Percentiles rank a stretch among this genome's conserved stretches.
Conservation (phyloP, 2,797 vertebrate species). For the Rhincodon typus region DNA sequence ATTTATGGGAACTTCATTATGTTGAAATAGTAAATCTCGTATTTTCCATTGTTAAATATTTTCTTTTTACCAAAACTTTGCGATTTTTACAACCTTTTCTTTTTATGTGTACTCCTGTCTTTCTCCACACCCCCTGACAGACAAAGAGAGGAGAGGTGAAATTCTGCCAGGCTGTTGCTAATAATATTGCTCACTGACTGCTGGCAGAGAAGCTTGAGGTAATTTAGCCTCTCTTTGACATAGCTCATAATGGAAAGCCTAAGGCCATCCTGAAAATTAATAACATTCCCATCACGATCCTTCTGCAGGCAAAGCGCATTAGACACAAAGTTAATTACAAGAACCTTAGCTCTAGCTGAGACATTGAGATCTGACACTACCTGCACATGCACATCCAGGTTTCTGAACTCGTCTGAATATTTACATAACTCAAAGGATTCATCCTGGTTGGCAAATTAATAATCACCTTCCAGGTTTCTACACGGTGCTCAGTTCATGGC, state of each 20-base stretch:
- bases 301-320: neutral
- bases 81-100: neutral
- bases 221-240: neutral
- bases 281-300: neutral
- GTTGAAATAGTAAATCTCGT: neutral
- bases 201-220: neutral
- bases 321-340: neutral
- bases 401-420: neutral
- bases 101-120: neutral
- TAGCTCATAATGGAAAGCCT: conserved; percentile 5
- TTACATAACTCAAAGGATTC: no score
- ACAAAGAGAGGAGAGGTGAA: neutral
- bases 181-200: neutral
- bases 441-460: no score
- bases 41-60: neutral
- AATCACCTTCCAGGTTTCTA: no score
- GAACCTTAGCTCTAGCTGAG: neutral
- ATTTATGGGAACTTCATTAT: neutral
- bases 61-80: neutral
- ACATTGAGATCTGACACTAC: neutral
- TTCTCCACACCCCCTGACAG: no score
- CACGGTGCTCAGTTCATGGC: no score
- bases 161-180: conserved; percentile 3
- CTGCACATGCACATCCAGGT: neutral
- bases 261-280: neutral